Conservation (phyloP, 2,113 vertebrate species). For the Oncorhynchus kisutch region DNA sequence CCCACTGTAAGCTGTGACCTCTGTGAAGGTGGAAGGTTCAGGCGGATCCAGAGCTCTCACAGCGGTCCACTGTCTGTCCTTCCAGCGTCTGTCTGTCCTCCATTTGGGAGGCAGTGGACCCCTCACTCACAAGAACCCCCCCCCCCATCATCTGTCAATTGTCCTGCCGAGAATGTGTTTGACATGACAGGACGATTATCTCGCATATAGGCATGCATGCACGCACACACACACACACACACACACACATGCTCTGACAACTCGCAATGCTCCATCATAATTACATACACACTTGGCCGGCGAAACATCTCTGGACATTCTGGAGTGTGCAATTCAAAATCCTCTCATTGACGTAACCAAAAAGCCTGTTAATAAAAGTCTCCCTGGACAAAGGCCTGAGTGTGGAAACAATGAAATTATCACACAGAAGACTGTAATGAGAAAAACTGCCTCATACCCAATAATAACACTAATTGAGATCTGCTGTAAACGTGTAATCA, state of each 20-base stretch:
- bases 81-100: too few relatives aligned
- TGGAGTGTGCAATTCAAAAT: constrained; percentile 14
- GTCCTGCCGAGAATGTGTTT: neutral
- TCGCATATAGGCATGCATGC: neutral
- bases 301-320: constrained; percentile 20
- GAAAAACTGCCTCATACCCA: constrained; percentile 41
- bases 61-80: too few relatives aligned
- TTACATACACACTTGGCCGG: constrained; percentile 1
- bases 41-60: too few relatives aligned
- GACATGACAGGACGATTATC: neutral
- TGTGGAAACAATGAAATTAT: constrained; percentile 50
- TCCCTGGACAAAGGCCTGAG: constrained; percentile 34
- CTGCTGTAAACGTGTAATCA: constrained; percentile 41
- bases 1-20: constrained; percentile 54
- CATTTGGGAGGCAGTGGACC: too few relatives aligned
- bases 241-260: neutral
- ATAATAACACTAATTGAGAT: constrained; percentile 39
- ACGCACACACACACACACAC: neutral
- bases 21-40: constrained; percentile 1
- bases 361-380: constrained; percentile 26
- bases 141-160: constrained; percentile 2
- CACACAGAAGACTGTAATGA: constrained; percentile 46
- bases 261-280: neutral
- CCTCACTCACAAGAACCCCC: neutral
- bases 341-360: constrained; percentile 29